A percentile compares a stretch with the other conserved stretches of the same genome.
Conservation (phyloP, 64 coral and sea anemone species). For the Trachythela sp. region DNA sequence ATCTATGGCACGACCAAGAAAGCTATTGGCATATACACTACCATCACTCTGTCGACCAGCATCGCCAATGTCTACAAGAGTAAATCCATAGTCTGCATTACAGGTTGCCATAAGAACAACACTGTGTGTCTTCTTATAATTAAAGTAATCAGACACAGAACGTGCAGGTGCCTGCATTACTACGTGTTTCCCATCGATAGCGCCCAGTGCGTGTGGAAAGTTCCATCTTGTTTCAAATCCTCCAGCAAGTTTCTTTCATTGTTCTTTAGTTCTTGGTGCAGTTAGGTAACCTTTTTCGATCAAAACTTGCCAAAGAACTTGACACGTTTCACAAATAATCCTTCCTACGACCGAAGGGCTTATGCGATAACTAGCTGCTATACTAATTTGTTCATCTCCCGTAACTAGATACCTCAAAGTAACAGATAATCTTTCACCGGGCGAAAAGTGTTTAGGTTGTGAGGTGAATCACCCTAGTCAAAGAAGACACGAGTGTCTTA, state of each 20-base stretch:
- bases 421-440: neutral
- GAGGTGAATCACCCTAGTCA: too few species aligned
- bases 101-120: too few species aligned
- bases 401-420: conserved; percentile 1
- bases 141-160: neutral
- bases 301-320: neutral
- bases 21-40: neutral
- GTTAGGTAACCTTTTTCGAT: neutral
- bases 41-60: neutral
- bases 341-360: neutral
- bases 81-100: too few species aligned
- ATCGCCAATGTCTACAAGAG: neutral
- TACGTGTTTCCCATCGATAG: neutral
- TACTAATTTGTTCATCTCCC: neutral
- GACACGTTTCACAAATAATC: neutral
- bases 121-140: neutral
- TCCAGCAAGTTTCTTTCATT: neutral
- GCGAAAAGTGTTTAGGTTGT: neutral
- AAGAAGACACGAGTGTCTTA: too few species aligned
- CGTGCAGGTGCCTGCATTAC: neutral
- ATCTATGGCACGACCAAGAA: neutral
- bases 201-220: neutral
- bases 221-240: neutral
- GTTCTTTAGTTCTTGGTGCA: neutral
- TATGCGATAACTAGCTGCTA: neutral